Evolutionary conservation across 2,797 vertebrate species (phyloP), one percentile per base, ranked within the genome.

Genomic region (Psittacula echo): DNA sequence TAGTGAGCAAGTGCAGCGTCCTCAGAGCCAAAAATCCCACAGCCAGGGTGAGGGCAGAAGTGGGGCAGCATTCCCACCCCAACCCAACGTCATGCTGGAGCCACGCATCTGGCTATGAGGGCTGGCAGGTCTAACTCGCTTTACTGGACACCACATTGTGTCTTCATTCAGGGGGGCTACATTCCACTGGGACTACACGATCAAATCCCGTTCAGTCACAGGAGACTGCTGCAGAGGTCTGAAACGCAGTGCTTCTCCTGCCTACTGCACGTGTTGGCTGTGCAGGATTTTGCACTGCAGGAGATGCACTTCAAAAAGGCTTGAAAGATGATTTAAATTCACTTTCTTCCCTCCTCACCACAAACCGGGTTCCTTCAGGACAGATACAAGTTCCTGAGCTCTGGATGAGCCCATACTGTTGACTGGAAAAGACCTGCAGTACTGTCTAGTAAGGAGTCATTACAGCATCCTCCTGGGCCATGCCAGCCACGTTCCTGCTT

Each of bases 401-500:
- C 51, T 20, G 11, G 71, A 48, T 0, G 2, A 80, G 44, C 6
- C 34, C 50, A 48, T 34, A 29, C 8, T 5, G 26, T 16, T 5
- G 8, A 42, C 24, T 39, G 37, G 32, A 10, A 32, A 23, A 83
- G 62, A 84, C 11, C 72, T 21, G 64, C 42, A 47, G 44, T 16
- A 27, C 26, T 73, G 21, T 14, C 39, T 53, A n/a, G 30, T 27
- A 51, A 17, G 1, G 2, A 68, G 68, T 29, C 30, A 4, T 6
- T 67, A 48, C 5, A 30, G 50, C 65, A 75, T 60, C 45, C 27
- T 83, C 56, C 79, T 77, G 8, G 1, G 10, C 27, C 65, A 34
- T 1, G 0, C 15, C 62, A 81, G 42, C 45, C 30, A 64, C 1
- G 0, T 16, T 13, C 53, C 58, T 21, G 41, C 3, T 3, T 37